Conservation (phyloP, 1,140 invertebrate species). For the Melipona quadrifasciata region DNA sequence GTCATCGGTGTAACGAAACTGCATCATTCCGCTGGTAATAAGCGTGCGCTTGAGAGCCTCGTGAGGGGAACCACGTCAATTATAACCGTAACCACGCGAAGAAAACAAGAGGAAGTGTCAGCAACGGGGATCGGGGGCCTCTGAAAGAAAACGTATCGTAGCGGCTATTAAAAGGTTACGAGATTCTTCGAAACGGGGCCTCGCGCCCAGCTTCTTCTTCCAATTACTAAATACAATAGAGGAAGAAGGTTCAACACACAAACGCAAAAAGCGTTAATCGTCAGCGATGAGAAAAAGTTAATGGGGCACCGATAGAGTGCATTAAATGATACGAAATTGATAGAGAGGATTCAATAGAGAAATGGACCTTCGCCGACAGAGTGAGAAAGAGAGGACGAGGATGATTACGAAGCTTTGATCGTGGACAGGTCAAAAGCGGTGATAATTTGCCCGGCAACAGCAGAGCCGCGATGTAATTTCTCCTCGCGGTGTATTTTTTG, state of each 20-base stretch:
- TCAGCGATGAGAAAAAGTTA: not conserved
- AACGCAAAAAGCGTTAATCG: not conserved
- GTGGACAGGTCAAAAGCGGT: not conserved
- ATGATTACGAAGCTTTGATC: conserved; percentile 6
- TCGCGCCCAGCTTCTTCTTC: no score
- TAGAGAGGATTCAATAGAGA: conserved; percentile 1
- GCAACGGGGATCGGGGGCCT: not conserved
- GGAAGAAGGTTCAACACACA: not conserved
- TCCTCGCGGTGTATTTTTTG: not conserved
- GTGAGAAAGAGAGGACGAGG: not conserved
- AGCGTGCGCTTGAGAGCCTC: conserved; percentile 4
- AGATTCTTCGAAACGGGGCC: not conserved
- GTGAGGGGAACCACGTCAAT: conserved; percentile 34
- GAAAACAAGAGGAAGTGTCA: conserved; percentile 4
- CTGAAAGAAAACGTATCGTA: not conserved
- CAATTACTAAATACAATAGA: not conserved
- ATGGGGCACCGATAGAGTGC: not conserved
- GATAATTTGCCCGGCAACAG: not conserved
- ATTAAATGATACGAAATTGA: not conserved
- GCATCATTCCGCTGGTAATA: conserved; percentile 23
- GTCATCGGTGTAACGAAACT: conserved; percentile 33
- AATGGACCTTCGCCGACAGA: not conserved
- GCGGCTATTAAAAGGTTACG: conserved; percentile 3
- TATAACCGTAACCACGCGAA: conserved; percentile 16
- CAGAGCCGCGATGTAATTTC: conserved; percentile 15